These are phyloP conservation scores for Glomeris maerens DNA, from an alignment of 1,140 invertebrate species.

Conservation along the genomic window DNA sequence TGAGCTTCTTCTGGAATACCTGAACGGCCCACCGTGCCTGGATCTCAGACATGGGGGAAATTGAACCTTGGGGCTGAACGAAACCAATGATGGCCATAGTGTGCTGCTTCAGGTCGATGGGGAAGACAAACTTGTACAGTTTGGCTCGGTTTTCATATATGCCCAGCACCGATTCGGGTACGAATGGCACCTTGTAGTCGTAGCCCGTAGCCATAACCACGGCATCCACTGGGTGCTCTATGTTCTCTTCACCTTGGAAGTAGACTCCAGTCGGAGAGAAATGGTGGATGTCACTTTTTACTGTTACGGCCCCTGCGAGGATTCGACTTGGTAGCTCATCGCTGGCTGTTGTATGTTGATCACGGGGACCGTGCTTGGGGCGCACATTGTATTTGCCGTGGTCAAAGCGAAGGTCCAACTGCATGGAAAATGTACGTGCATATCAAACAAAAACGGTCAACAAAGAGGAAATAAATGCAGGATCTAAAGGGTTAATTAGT, in stretches of 20 bases:
- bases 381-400: slow-evolving; percentile 34
- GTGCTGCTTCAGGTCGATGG: slow-evolving; percentile 22
- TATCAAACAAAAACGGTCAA: no score
- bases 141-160: slow-evolving; percentile 29
- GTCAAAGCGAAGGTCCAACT: no score
- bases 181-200: slow-evolving; percentile 31
- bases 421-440: no score
- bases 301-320: slow-evolving; percentile 31
- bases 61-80: slow-evolving; percentile 35
- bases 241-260: slow-evolving; percentile 9
- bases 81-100: slow-evolving; percentile 37
- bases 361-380: slow-evolving; percentile 31
- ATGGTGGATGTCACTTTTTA: slow-evolving; percentile 29
- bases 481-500: no score
- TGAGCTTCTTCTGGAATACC: slow-evolving; percentile 17
- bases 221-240: slow-evolving; percentile 22
- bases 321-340: slow-evolving; percentile 40
- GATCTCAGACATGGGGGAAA: slow-evolving; percentile 38
- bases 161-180: slow-evolving; percentile 20
- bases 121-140: slow-evolving; percentile 36
- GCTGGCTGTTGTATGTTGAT: slow-evolving; percentile 40
- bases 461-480: no score
- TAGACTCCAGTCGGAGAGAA: slow-evolving; percentile 27
- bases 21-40: slow-evolving; percentile 32
- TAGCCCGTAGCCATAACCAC: slow-evolving; percentile 34